phyloP scores from a whole-genome alignment of 2,797 vertebrate species.

The Brotogeris chrysoptera region DNA sequence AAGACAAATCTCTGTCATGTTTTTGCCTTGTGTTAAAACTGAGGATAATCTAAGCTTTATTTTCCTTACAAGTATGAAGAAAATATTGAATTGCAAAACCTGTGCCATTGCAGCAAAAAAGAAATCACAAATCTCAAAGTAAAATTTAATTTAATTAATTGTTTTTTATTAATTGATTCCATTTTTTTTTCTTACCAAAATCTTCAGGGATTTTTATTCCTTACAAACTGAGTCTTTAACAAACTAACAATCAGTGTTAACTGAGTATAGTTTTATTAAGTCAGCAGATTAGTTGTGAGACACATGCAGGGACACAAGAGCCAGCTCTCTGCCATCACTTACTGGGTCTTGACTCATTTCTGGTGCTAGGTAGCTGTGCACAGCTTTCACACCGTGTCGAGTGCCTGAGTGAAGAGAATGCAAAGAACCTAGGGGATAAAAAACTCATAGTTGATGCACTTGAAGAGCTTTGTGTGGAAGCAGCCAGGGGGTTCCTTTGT shows the following conservation, averaged over 20 bases:
- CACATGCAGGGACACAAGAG: neutral
- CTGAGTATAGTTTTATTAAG: neutral
- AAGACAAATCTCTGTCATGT: slow-evolving; percentile 17
- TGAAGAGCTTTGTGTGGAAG: neutral
- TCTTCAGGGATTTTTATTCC: neutral
- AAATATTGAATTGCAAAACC: neutral
- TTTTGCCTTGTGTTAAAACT: neutral
- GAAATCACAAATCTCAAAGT: neutral
- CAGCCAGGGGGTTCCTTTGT: neutral
- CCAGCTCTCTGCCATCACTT: neutral
- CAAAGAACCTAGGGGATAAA: neutral
- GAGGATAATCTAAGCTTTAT: neutral
- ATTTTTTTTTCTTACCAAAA: neutral
- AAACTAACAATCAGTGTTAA: neutral
- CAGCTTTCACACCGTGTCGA: neutral
- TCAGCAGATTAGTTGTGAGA: neutral
- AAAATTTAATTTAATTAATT: neutral
- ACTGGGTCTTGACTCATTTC: neutral
- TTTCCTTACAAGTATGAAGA: neutral
- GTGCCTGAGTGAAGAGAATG: fast-evolving
- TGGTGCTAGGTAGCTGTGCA: neutral
- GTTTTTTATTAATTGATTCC: neutral
- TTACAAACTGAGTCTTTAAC: neutral
- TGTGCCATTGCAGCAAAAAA: neutral
- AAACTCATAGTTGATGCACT: neutral